Evolutionary conservation across 2,888 invertebrate species (phyloP), one percentile per base, ranked within the genome.

Genomic region (Drosophila peninsularis): DNA sequence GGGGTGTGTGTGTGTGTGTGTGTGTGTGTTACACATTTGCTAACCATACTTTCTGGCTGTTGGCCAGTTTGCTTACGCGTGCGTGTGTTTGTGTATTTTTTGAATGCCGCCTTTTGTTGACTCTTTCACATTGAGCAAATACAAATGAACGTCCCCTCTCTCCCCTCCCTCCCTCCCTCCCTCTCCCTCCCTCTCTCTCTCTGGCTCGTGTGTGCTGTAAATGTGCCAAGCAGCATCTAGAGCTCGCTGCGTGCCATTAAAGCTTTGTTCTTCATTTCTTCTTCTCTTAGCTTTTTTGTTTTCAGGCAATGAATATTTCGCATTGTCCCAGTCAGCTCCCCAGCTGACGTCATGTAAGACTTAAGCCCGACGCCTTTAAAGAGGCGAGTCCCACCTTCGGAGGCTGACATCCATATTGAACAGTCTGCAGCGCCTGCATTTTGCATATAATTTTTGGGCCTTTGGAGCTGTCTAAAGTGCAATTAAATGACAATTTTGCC

Each of bases 401-500:
- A 56, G 41, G 11, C 42, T 49, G 34, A 50, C 55, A 70, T 75
- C 41, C 73, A 86, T 80, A 76, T 71, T 70, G 66, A 68, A 71
- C 68, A 45, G 64, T 62, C 30, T 53, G 45, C 21, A 30, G 19
- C 62, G 62, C 56, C 58, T 81, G 78, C 71, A 85, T 87, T 78
- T 80, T 82, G 83, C 80, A 82, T 80, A 74, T 82, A 61, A 80
- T 79, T 85, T 80, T 72, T 70, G 19, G 63, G 57, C 62, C 34
- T 34, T 62, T 54, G 56, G 6, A 49, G 52, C 61, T 47, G 41
- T 62, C 66, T 27, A 73, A 82, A 85, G 82, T 82, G 76, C 88
- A 83, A 86, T 84, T 86, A 84, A 84, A 84, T 88, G 83, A 83
- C 87, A 83, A 86, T 88, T 84, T 83, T 77, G 80, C 72, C 71